These are phyloP conservation scores for Grapholita molesta DNA, from an alignment of 1,140 invertebrate genomes.

Conservation along the genomic window DNA sequence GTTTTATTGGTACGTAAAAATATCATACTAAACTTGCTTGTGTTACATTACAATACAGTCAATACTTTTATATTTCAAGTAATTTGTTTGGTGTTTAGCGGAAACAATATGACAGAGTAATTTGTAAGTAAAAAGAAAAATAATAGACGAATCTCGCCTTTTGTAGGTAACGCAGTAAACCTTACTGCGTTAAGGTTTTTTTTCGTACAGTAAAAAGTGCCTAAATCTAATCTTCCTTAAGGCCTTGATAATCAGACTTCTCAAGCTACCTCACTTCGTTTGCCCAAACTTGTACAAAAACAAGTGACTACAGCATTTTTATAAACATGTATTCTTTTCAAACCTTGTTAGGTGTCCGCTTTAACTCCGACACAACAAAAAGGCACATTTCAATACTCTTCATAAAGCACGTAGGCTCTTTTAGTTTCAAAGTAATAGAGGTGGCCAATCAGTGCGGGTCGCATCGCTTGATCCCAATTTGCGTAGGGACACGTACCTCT, in stretches of 20 bases:
- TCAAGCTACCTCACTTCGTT: background rate
- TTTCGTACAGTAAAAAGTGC: no score
- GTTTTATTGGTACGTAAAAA: no score
- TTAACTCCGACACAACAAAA: background rate
- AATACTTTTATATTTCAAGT: no score
- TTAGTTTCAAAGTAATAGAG: background rate
- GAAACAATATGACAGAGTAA: no score
- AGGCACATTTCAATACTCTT: background rate
- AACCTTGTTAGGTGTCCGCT: background rate
- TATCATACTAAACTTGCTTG: no score
- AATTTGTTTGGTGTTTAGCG: no score
- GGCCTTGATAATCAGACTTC: background rate
- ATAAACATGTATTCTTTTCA: background rate
- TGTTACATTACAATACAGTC: no score
- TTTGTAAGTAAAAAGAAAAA: no score
- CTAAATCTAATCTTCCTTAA: no score
- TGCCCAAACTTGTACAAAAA: background rate
- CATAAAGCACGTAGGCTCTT: background rate
- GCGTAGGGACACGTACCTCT: background rate
- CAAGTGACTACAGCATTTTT: background rate
- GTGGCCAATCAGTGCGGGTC: conserved; percentile 6
- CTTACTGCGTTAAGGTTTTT: no score
- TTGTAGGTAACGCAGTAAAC: no score
- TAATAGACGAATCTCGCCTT: no score
- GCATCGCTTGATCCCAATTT: conserved; percentile 12